phyloP scores from a whole-genome alignment of 2,797 vertebrate genomes.

The Manis crassicaudata region DNA sequence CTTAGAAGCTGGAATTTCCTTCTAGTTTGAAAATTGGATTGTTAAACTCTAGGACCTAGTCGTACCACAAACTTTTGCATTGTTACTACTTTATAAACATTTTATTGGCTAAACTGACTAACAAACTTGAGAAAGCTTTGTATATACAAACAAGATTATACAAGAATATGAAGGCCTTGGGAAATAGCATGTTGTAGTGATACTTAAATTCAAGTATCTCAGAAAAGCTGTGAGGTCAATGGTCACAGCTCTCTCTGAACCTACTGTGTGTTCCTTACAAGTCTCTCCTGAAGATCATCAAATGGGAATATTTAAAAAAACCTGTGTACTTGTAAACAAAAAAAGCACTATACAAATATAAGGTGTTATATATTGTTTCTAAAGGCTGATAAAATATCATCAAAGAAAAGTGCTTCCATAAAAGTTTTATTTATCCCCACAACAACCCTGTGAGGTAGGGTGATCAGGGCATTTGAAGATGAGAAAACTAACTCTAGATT shows the following conservation, averaged over 20 bases:
- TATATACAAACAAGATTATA: background rate
- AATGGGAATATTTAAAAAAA: constrained; percentile 15
- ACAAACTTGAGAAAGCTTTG: background rate
- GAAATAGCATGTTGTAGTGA: background rate
- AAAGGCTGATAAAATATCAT: constrained; percentile 68
- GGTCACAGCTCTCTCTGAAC: background rate
- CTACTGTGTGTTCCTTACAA: background rate
- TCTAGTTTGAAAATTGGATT: constrained; percentile 13
- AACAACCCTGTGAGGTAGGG: constrained; percentile 82
- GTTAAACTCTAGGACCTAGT: background rate
- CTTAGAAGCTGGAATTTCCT: background rate
- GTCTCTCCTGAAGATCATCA: background rate
- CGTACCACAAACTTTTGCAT: background rate
- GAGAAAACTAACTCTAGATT: constrained; percentile 80
- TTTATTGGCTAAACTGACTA: background rate
- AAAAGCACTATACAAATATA: background rate
- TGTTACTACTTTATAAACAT: background rate
- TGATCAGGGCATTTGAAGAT: constrained; percentile 77
- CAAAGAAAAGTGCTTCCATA: constrained; percentile 78
- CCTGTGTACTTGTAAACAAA: background rate
- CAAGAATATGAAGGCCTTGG: background rate
- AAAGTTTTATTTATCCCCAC: constrained; percentile 82
- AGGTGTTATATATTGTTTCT: constrained; percentile 47
- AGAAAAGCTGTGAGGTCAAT: background rate
- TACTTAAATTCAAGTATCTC: background rate